Evolutionary conservation across 2,888 invertebrate genomes (phyloP).

Genomic region (Cephus runcator): DNA sequence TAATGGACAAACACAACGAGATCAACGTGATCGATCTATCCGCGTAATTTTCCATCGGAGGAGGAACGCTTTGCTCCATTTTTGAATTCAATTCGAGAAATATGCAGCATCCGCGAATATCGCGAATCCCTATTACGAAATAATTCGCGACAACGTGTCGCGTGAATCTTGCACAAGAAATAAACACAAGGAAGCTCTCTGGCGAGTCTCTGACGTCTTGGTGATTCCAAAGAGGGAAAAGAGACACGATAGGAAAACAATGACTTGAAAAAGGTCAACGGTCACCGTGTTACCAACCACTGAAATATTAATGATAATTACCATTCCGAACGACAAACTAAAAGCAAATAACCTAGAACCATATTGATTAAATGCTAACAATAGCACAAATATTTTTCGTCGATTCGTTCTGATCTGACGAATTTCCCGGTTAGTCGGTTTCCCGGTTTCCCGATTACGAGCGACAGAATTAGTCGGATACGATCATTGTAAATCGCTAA

Average conservation of each 20-base stretch:
- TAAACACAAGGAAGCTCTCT: background rate
- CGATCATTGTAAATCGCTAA: no score
- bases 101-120: background rate
- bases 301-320: constrained; percentile 1
- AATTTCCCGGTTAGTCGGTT: background rate
- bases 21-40: background rate
- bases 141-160: background rate
- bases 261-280: background rate
- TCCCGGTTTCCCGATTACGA: no score
- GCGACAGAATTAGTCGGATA: background rate
- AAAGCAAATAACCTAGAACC: background rate
- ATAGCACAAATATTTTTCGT: background rate
- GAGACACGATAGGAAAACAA: background rate
- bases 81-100: no score
- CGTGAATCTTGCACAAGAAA: background rate
- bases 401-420: background rate
- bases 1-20: background rate
- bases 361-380: background rate
- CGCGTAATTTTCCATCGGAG: background rate
- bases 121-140: background rate
- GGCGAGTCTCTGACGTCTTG: background rate
- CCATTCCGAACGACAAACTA: background rate
- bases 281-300: background rate
- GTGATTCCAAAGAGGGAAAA: background rate
- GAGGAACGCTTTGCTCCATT: no score